Percentiles rank a stretch among this genome's conserved stretches.
Evolutionary conservation across 2,888 invertebrate species (phyloP).

Genomic region (Fissipunctia ypsillon): DNA sequence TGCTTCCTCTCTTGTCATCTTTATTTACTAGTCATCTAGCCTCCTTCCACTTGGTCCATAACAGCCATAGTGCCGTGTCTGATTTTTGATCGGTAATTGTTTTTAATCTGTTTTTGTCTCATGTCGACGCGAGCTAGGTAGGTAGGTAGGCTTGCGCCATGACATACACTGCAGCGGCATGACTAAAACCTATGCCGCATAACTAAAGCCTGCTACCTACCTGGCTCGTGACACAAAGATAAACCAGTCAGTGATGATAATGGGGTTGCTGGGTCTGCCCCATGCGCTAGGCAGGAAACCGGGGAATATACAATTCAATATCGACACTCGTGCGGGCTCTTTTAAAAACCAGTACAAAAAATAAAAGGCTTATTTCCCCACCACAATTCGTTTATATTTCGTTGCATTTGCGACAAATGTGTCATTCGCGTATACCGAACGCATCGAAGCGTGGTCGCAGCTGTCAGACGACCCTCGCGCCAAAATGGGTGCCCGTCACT

Average conservation of each 20-base stretch:
- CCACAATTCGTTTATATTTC: constrained; percentile 33
- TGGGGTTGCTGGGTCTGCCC: not conserved
- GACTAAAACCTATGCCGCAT: no score
- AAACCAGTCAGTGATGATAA: no score
- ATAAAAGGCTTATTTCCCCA: constrained; percentile 17
- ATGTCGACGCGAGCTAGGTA: not conserved
- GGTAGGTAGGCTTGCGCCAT: not conserved
- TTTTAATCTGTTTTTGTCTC: no score
- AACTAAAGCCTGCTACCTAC: no score
- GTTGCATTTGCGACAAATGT: constrained; percentile 42
- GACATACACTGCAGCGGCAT: no score
- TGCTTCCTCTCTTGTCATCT: not conserved
- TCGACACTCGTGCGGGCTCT: no score
- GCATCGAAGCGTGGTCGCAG: constrained; percentile 62
- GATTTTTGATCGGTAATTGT: not conserved
- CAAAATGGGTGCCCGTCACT: constrained; percentile 56
- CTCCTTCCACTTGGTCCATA: not conserved
- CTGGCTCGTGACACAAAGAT: no score
- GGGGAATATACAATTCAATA: not conserved
- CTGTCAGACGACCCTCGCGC: constrained; percentile 55
- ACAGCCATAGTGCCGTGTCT: not conserved
- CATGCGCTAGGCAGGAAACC: not conserved
- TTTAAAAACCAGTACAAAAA: constrained; percentile 16
- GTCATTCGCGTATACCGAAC: constrained; percentile 61
- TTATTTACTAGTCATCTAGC: not conserved